Evolutionary conservation across 2,888 invertebrate genomes (phyloP), one percentile per base, ranked within the genome.

Genomic region (Oxyteleia sp.): DNA sequence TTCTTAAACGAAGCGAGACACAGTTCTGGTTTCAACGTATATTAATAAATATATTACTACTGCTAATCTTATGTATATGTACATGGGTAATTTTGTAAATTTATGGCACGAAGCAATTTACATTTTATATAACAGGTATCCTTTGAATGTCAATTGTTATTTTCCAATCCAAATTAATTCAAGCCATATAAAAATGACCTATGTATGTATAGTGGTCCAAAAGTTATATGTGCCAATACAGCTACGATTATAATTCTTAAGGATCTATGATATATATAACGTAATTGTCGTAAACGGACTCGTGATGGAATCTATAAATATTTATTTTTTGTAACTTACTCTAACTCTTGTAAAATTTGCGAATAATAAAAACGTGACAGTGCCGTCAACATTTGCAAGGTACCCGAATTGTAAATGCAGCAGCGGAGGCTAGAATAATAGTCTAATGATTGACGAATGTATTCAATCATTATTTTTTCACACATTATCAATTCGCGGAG

Each of bases 201-300:
- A 15, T 59, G 35, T 81, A 49, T 69, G 75, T 75, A 90, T 87
- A 90, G 91, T 85, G 92, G 91, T 92, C 92, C 91, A 92, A 87
- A 88, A 87, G 88, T 88, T 75, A 87, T 88, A 92, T 89, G 92
- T 92, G 92, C 92, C 92, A 92, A 92, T 76, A 51, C 90, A 90
- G 88, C 86, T 87, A 88, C 81, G 88, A 86, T 85, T 85, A 84
- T 85, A 84, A 81, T 47, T 75, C 53, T 80, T 85, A 84, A 84
- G 85, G 74, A 82, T 78, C 76, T 84, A 71, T 72, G 79, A 75
- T 61, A 74, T n/a, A n/a, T 80, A 83, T 82, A 85, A 69, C 64
- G 79, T 63, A 59, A 82, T 69, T 74, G 81, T 81, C 69, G 16
- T 53, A 66, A 76, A 47, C n/a, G 26, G 41, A 53, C 41, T 72